Percentiles rank a stretch among this genome's conserved stretches.
Evolutionary conservation across 2,113 vertebrate genomes (phyloP).

Genomic region (Dinomys branickii): DNA sequence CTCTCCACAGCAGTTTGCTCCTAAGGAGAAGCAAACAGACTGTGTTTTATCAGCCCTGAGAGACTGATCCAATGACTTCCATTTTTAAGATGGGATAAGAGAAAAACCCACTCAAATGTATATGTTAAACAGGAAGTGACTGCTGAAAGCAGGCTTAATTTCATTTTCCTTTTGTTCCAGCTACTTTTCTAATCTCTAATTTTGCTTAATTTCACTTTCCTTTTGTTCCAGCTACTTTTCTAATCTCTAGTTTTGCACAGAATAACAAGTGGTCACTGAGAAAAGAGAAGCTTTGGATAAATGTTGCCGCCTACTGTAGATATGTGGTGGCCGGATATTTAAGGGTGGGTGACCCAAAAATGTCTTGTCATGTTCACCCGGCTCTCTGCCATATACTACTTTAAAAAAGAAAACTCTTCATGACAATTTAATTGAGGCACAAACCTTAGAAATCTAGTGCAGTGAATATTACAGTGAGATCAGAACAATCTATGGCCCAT

Average conservation of each 20-base stretch:
- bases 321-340: conserved; percentile 28
- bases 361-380: conserved; percentile 61
- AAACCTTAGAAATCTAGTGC: conserved; percentile 80
- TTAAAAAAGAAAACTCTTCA: conserved; percentile 78
- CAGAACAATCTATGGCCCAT: conserved; percentile 84
- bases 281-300: conserved; percentile 50
- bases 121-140: conserved; percentile 65
- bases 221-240: background rate
- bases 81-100: conserved; percentile 63
- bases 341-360: conserved; percentile 68
- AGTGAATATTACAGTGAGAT: conserved; percentile 85
- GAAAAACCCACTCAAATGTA: conserved; percentile 57
- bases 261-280: background rate
- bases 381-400: conserved; percentile 69
- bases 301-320: conserved; percentile 57
- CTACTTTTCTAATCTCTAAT: conserved; percentile 15
- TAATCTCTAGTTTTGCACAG: conserved; percentile 49
- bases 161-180: background rate
- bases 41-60: conserved; percentile 58
- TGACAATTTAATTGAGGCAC: conserved; percentile 88
- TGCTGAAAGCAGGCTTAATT: background rate
- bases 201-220: background rate
- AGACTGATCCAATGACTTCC: conserved; percentile 52
- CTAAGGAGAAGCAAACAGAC: conserved; percentile 38
- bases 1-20: conserved; percentile 26